These are phyloP conservation scores for Pteropus alecto DNA, from an alignment of 2,113 vertebrate genomes.

Conservation along the genomic window DNA sequence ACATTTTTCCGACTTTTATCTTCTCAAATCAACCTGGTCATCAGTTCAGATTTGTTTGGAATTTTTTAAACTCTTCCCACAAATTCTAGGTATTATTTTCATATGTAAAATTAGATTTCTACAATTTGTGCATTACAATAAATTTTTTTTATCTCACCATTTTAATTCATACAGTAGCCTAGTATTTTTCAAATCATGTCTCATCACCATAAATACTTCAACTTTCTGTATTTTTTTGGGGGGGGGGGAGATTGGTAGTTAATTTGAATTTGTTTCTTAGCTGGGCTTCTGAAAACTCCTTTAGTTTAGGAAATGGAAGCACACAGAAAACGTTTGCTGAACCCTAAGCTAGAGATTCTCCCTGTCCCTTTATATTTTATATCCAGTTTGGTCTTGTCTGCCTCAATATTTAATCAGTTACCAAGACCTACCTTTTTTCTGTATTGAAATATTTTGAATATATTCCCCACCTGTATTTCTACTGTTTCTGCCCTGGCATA, in stretches of 20 bases:
- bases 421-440: background rate
- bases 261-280: background rate
- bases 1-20: background rate
- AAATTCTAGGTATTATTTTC: background rate
- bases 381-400: background rate
- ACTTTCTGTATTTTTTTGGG: background rate
- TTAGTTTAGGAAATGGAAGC: slow-evolving; percentile 23
- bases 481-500: background rate
- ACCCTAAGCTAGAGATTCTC: background rate
- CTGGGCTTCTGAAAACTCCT: slow-evolving; percentile 16
- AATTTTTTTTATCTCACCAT: background rate
- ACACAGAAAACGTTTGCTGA: background rate
- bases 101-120: background rate
- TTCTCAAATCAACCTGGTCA: background rate
- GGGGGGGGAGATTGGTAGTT: background rate
- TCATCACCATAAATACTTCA: background rate
- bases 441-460: slow-evolving; percentile 12
- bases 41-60: background rate
- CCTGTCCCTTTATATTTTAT: background rate
- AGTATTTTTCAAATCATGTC: background rate
- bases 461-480: background rate
- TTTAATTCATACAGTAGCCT: background rate
- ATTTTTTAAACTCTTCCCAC: background rate
- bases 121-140: background rate
- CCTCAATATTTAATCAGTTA: background rate